phyloP scores from a whole-genome alignment of 2,113 vertebrate species.

The Tapirus terrestris region DNA sequence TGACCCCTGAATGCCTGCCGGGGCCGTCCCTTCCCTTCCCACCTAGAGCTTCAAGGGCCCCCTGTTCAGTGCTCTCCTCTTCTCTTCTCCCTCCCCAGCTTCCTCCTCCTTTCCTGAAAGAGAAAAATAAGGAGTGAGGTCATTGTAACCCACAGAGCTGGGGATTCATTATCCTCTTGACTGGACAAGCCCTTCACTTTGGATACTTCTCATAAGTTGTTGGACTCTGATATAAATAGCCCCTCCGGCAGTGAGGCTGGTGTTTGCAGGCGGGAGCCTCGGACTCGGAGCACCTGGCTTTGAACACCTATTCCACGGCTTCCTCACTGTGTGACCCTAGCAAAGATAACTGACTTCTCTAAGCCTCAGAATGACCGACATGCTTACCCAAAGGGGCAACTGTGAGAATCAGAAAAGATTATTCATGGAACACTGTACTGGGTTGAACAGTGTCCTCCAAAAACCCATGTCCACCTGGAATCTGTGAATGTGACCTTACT shows the following conservation, averaged over 20 bases:
- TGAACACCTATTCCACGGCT: accelerated
- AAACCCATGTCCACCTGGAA: background rate
- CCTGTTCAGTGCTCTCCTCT: accelerated
- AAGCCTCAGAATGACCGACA: background rate
- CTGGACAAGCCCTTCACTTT: background rate
- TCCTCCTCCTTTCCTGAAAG: background rate
- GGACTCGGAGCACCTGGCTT: background rate
- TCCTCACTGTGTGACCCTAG: background rate
- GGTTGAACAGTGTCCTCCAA: background rate
- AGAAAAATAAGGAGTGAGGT: background rate
- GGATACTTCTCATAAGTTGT: background rate
- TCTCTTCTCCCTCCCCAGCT: too few species aligned
- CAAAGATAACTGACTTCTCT: background rate
- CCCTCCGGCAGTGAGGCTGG: background rate
- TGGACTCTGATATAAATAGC: background rate
- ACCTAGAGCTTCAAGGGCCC: background rate
- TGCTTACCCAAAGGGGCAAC: accelerated
- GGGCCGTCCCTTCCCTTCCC: too few species aligned
- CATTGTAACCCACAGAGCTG: too few species aligned
- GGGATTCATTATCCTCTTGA: background rate
- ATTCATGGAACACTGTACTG: background rate
- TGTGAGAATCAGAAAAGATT: background rate
- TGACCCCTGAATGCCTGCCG: accelerated
- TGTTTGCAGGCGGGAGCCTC: background rate
- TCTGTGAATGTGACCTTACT: background rate